Conservation (phyloP, 2,797 vertebrate species). For the Silurus lanzhouensis region DNA sequence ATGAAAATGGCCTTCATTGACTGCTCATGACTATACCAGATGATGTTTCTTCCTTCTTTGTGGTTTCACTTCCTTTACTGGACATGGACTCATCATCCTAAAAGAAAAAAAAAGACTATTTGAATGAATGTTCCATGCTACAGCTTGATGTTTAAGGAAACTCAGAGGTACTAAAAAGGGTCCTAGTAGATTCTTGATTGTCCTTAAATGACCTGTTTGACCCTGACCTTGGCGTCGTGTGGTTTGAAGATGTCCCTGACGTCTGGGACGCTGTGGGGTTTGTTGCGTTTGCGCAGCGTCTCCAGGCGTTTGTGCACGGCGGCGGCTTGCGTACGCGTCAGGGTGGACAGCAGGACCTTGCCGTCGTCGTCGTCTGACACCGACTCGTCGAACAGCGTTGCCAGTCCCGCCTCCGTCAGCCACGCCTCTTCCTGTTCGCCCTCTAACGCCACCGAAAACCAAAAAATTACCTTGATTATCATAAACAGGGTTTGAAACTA, state of each 20-base stretch:
- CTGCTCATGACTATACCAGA: background rate
- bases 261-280: conserved; percentile 88
- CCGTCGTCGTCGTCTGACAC: conserved; percentile 81
- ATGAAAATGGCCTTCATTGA: background rate
- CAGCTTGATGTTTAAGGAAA: background rate
- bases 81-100: conserved; percentile 16
- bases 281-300: conserved; percentile 86
- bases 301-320: conserved; percentile 88
- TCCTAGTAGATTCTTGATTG: background rate
- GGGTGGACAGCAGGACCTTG: conserved; percentile 83
- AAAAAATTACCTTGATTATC: too few species aligned
- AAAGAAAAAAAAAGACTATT: background rate
- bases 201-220: background rate
- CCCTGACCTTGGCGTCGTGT: conserved; percentile 64
- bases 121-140: background rate
- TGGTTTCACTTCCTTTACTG: conserved; percentile 13
- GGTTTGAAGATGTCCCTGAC: conserved; percentile 94
- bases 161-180: background rate
- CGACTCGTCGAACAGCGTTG: conserved; percentile 83
- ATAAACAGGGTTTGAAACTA: too few species aligned
- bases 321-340: conserved; percentile 89
- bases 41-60: conserved; percentile 21
- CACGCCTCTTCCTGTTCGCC: conserved; percentile 96
- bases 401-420: conserved; percentile 91
- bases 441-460: conserved; percentile 70